Conservation (phyloP, 2,797 vertebrate species). For the Lagocephalus sceleratus region DNA sequence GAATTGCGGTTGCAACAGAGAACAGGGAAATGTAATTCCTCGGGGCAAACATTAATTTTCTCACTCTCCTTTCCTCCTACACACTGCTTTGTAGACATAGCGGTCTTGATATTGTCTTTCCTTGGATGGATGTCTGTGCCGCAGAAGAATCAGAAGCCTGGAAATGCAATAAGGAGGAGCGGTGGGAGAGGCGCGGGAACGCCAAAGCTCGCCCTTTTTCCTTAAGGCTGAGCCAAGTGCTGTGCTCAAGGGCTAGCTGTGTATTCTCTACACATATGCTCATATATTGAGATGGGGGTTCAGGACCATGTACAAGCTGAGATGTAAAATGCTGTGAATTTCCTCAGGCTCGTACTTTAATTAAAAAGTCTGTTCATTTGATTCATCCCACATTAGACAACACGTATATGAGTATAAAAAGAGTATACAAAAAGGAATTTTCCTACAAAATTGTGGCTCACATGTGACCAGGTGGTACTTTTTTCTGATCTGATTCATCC, state of each 20-base stretch:
- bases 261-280: slow-evolving; percentile 23
- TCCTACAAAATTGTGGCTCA: no score
- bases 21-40: slow-evolving; percentile 37
- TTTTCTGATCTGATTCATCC: no score
- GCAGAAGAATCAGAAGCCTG: slow-evolving; percentile 47
- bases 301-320: background rate
- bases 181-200: slow-evolving; percentile 15
- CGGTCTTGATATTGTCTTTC: slow-evolving; percentile 49
- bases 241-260: slow-evolving; percentile 28
- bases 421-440: no score
- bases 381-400: no score
- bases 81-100: slow-evolving; percentile 40
- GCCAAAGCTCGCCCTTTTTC: slow-evolving; percentile 35
- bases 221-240: slow-evolving; percentile 28
- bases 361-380: no score
- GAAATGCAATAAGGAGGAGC: slow-evolving; percentile 37
- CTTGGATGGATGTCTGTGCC: slow-evolving; percentile 41
- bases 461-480: no score
- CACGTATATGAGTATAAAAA: no score
- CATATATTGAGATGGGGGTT: background rate
- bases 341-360: no score
- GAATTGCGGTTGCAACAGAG: slow-evolving; percentile 30
- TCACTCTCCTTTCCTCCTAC: slow-evolving; percentile 25
- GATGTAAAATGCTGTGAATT: slow-evolving; percentile 10
- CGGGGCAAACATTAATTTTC: slow-evolving; percentile 54